Conservation (phyloP, 2,888 invertebrate species). For the Drosophila diplacantha region DNA sequence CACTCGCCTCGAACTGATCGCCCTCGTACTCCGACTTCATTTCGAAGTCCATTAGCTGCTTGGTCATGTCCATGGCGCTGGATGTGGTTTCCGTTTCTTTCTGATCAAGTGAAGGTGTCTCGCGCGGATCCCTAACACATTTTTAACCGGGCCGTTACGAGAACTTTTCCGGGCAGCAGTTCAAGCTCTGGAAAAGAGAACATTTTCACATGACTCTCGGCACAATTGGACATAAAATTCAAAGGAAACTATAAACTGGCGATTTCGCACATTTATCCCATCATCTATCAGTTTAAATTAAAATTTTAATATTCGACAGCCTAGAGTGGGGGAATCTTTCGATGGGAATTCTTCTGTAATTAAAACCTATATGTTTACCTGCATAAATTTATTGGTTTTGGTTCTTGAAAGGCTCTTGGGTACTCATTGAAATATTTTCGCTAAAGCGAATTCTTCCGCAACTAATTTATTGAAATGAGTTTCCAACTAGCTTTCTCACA, state of each 20-base stretch:
- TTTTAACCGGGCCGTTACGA: slow-evolving; percentile 8
- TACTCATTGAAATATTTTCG: background rate
- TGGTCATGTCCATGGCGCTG: slow-evolving; percentile 72
- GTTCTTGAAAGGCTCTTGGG: background rate
- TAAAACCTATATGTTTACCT: slow-evolving; percentile 8
- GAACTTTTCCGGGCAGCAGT: slow-evolving; percentile 30
- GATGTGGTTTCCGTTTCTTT: slow-evolving; percentile 11
- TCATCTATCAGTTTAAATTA: slow-evolving; percentile 9
- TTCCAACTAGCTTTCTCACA: background rate
- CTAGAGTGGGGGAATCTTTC: background rate
- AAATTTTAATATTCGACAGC: slow-evolving; percentile 1
- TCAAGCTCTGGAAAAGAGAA: slow-evolving; percentile 10
- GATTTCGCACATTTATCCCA: slow-evolving; percentile 10
- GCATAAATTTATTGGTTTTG: background rate
- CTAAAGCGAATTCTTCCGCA: background rate
- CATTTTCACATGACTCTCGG: slow-evolving; percentile 6
- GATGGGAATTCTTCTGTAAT: slow-evolving; percentile 1
- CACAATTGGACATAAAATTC: background rate
- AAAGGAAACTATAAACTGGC: slow-evolving; percentile 7
- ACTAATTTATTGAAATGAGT: background rate
- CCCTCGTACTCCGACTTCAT: slow-evolving; percentile 54
- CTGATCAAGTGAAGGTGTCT: slow-evolving; percentile 7
- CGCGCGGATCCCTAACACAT: slow-evolving; percentile 18
- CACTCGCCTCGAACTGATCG: slow-evolving; percentile 50
- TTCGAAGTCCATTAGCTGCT: slow-evolving; percentile 73